Evolutionary conservation across 1,140 invertebrate genomes (phyloP).

Genomic region (Cydia fagiglandana): DNA sequence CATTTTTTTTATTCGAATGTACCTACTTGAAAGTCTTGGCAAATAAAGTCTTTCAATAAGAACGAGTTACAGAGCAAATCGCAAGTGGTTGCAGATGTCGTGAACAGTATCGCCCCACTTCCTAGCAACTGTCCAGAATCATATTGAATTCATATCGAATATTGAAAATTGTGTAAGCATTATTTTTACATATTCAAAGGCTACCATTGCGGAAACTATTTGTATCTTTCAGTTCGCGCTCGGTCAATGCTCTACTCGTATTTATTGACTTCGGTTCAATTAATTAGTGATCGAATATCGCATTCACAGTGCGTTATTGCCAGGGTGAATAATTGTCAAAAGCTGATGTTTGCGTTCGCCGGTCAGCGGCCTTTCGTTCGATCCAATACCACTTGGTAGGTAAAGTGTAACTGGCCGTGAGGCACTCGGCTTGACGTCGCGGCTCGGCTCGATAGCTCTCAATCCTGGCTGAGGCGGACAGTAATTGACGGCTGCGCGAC

Average conservation of each 20-base stretch:
- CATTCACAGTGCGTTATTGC: constrained; percentile 5
- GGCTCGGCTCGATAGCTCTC: constrained; percentile 25
- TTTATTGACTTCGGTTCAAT: constrained; percentile 21
- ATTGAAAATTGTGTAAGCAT: constrained; percentile 42
- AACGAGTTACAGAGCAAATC: constrained; percentile 1
- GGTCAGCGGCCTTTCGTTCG: neutral
- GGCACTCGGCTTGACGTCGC: neutral
- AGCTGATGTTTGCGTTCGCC: neutral
- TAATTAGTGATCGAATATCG: constrained; percentile 12
- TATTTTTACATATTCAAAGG: constrained; percentile 26
- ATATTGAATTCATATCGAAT: constrained; percentile 42
- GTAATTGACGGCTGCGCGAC: constrained; percentile 26
- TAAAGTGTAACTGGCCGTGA: constrained; percentile 18
- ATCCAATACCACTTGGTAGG: constrained; percentile 2
- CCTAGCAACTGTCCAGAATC: constrained; percentile 8
- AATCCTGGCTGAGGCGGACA: constrained; percentile 23
- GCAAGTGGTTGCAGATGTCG: constrained; percentile 29
- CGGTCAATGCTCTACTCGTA: neutral
- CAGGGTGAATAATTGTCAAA: constrained; percentile 1
- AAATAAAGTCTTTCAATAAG: constrained; percentile 21
- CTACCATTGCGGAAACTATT: constrained; percentile 15
- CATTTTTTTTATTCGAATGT: neutral
- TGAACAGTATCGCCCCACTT: constrained; percentile 25
- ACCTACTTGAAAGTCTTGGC: neutral
- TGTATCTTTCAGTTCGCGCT: neutral